Evolutionary conservation across 2,797 vertebrate species (phyloP).

Genomic region (Acrossocheilus wenchowensis): DNA sequence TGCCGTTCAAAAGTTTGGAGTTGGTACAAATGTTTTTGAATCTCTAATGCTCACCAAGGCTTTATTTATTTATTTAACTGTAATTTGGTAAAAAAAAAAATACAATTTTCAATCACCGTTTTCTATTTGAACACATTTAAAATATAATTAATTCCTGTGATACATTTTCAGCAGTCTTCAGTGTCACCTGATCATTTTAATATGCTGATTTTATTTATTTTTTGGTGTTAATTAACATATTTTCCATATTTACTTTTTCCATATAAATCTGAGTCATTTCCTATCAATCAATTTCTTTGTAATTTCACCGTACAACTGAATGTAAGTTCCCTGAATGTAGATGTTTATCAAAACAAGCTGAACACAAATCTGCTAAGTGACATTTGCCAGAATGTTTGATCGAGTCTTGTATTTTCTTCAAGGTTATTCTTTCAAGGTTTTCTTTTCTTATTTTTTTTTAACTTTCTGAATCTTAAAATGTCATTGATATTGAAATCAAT

Average conservation of each 20-base stretch:
- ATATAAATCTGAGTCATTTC: conserved; percentile 40
- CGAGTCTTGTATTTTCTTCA: background rate
- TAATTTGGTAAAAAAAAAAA: background rate
- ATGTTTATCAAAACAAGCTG: conserved; percentile 4
- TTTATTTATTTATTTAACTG: background rate
- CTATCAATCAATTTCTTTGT: background rate
- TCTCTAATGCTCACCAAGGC: background rate
- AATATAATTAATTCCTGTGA: background rate
- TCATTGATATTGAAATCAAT: background rate
- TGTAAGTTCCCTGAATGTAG: background rate
- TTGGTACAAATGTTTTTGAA: background rate
- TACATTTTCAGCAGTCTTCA: conserved; percentile 3
- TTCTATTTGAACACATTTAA: background rate
- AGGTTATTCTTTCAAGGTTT: background rate
- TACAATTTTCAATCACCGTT: background rate
- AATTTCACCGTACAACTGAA: background rate
- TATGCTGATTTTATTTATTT: background rate
- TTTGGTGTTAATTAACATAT: background rate
- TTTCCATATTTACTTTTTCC: background rate
- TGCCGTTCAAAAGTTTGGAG: background rate
- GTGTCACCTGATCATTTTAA: background rate
- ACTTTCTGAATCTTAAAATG: background rate
- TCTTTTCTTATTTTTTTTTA: background rate
- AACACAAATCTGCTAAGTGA: background rate
- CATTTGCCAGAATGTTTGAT: background rate